Base-by-base conservation (phyloP, 2,113 vertebrate species). In the Leiothrix lutea region DNA sequence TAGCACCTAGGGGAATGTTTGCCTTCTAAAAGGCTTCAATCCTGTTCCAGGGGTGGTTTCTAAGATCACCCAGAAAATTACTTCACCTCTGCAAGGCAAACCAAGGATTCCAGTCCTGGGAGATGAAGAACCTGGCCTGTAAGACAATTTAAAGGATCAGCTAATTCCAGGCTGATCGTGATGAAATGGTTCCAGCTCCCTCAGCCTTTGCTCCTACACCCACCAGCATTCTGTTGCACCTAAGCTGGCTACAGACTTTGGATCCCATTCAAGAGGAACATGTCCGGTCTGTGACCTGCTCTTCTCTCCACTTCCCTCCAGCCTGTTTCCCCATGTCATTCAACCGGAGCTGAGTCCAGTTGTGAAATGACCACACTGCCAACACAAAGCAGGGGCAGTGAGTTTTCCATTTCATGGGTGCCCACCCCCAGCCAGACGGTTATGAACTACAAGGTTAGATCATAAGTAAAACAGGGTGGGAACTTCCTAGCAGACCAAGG, bases 391-490 rank as follows among this genome's bases (percentile, higher is more conserved):
- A 79, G 62, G 87, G 75, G 42, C 80, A 70, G 11, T 23, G 62
- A 85, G 42, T 12, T 85, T 80, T 69, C 73, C 60, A 57, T 47
- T 50, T 35, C 54, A 57, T 24, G 53, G 50, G 50, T 96, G 88
- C 90, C 92, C 71, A 95, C 72, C 64, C 51, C 15, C 50, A 80
- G 90, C 73, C 90, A 72, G 66, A 91, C 58, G 66, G 70, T 90
- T 90, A 80, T 1, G 0, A 80, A 83, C 58, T 50, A 35, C 60
- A 73, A 66, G 65, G 80, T 96, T 94, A 94, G 86, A 71, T 94
- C 92, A 92, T 88, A 51, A 95, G 80, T 56, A 40, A 78, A 94
- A 91, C 88, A 95, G 95, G 92, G 96, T 88, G 96, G 88, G 94
- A 93, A 95, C 94, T 94, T 94, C 94, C 94, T 60, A 91, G 80